Evolutionary conservation across 2,113 vertebrate species (phyloP).

Genomic region (Planiliza haematocheilus): DNA sequence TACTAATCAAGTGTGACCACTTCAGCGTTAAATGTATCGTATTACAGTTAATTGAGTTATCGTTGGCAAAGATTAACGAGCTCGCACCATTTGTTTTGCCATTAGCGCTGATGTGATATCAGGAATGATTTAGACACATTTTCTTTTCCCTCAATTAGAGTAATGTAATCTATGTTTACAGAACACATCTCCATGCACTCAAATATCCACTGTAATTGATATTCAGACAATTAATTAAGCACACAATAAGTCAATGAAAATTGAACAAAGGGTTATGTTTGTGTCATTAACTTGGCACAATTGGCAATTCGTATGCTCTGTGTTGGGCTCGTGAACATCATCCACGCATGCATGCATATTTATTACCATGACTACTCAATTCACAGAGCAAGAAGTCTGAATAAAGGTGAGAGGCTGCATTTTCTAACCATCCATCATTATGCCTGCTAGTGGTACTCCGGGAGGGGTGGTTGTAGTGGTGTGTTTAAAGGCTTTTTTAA

Average conservation of each 20-base stretch:
- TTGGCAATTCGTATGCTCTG: slow-evolving; percentile 75
- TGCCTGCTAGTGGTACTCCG: slow-evolving; percentile 33
- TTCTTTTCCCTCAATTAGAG: slow-evolving; percentile 69
- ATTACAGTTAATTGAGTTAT: slow-evolving; percentile 65
- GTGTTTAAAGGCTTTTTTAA: not conserved
- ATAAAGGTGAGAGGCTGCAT: slow-evolving; percentile 67
- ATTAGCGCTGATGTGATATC: slow-evolving; percentile 64
- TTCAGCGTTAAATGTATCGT: slow-evolving; percentile 34
- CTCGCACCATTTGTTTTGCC: slow-evolving; percentile 54
- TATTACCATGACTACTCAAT: slow-evolving; percentile 60
- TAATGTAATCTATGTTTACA: slow-evolving; percentile 73
- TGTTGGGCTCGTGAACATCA: slow-evolving; percentile 71
- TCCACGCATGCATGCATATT: slow-evolving; percentile 67
- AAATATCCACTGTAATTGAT: slow-evolving; percentile 71
- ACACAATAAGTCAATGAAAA: slow-evolving; percentile 69
- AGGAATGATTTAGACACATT: slow-evolving; percentile 63
- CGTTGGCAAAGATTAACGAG: slow-evolving; percentile 59
- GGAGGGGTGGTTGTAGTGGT: slow-evolving; percentile 13
- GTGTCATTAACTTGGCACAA: slow-evolving; percentile 76
- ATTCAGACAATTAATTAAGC: slow-evolving; percentile 73
- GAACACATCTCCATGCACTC: slow-evolving; percentile 53
- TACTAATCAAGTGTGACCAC: slow-evolving; percentile 50
- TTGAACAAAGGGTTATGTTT: slow-evolving; percentile 77
- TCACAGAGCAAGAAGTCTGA: slow-evolving; percentile 56
- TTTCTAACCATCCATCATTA: slow-evolving; percentile 62